Evolutionary conservation across 1,140 invertebrate genomes (phyloP).

Genomic region (Campodea augens): DNA sequence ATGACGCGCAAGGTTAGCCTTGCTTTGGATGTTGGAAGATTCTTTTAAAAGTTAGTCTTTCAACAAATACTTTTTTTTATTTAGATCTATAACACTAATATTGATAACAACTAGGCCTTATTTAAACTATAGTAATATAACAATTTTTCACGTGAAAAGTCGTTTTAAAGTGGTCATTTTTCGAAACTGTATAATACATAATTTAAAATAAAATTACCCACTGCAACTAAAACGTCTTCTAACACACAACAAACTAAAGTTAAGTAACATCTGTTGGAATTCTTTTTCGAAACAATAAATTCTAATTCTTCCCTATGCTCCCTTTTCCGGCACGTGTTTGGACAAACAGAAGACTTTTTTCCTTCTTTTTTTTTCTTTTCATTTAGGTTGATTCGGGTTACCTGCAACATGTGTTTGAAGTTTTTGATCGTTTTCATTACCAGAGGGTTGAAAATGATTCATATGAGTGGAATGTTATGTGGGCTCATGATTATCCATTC

Average conservation of each 20-base stretch:
- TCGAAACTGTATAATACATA: too few species aligned
- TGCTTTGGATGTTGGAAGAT: too few species aligned
- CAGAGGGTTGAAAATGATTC: conserved; percentile 31
- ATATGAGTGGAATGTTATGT: conserved; percentile 65
- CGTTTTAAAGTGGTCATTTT: too few species aligned
- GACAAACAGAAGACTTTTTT: too few species aligned
- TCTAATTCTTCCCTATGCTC: neutral
- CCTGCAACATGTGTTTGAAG: conserved; percentile 54
- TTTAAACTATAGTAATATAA: too few species aligned
- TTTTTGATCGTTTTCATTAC: conserved; percentile 53
- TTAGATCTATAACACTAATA: too few species aligned
- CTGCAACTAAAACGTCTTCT: neutral
- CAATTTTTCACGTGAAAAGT: too few species aligned
- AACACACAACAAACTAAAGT: neutral
- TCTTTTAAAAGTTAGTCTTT: too few species aligned
- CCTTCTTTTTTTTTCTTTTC: conserved; percentile 7
- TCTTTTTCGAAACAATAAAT: neutral
- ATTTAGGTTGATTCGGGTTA: conserved; percentile 37
- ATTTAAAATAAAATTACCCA: neutral
- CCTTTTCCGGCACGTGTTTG: neutral
- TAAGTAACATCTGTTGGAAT: neutral
- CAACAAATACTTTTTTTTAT: too few species aligned
- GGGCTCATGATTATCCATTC: conserved; percentile 89
- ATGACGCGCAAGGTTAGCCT: too few species aligned
- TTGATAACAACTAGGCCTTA: too few species aligned